These are phyloP conservation scores for Furcifer pardalis DNA, from an alignment of 2,797 vertebrate genomes.

Conservation along the genomic window DNA sequence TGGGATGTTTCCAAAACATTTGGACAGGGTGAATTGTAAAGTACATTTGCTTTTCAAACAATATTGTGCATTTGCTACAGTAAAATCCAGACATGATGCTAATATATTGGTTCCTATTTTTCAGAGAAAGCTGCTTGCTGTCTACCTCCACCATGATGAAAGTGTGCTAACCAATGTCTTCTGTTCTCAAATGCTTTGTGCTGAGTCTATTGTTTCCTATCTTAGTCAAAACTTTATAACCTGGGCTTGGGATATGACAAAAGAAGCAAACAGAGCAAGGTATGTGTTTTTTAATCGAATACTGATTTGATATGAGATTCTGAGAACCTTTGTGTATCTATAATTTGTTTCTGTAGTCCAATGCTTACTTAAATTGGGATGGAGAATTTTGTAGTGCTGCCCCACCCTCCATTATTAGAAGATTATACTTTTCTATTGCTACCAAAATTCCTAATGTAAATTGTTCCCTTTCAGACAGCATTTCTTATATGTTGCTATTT, in stretches of 20 bases:
- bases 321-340: conserved; percentile 1
- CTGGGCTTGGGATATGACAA: conserved; percentile 99
- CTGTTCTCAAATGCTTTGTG: conserved; percentile 99
- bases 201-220: conserved; percentile 97
- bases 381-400: not conserved
- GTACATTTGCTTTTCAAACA: not conserved
- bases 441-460: not conserved
- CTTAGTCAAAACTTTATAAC: conserved; percentile 99
- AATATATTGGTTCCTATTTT: conserved; percentile 58
- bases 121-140: conserved; percentile 98
- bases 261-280: conserved; percentile 98
- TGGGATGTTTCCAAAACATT: not conserved
- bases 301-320: conserved; percentile 32
- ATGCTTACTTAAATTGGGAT: not conserved
- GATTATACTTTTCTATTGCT: not conserved
- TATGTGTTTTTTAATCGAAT: conserved; percentile 67
- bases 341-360: not conserved
- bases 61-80: rapidly evolving
- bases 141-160: conserved; percentile 99
- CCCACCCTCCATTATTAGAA: not conserved
- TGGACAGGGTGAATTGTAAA: not conserved
- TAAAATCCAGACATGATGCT: conserved; percentile 27
- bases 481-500: not conserved
- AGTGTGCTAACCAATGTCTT: conserved; percentile 99
- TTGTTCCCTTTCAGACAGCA: not conserved